Evolutionary conservation across 1,140 invertebrate species (phyloP).

Genomic region (Schlechtendalia chinensis): DNA sequence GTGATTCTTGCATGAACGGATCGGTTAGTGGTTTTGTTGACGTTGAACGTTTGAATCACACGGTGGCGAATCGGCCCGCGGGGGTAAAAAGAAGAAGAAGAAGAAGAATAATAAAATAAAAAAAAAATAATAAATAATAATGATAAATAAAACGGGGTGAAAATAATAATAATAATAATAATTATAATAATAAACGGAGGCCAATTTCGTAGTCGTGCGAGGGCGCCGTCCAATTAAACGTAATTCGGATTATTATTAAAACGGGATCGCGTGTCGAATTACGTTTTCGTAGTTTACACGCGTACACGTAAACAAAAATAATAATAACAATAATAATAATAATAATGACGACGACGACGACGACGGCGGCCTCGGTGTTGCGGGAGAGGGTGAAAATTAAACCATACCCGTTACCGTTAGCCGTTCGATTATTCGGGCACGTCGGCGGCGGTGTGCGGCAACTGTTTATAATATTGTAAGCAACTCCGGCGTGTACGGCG

Average conservation of each 20-base stretch:
- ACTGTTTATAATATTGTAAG: background rate
- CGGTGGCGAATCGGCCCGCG: background rate
- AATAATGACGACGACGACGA: constrained; percentile 13
- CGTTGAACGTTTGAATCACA: too few species aligned
- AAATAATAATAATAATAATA: too few species aligned
- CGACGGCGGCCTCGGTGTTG: background rate
- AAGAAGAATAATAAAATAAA: too few species aligned
- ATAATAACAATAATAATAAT: constrained; percentile 19
- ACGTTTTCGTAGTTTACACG: background rate
- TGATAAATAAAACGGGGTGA: constrained; percentile 10
- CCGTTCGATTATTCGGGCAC: background rate
- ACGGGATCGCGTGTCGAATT: constrained; percentile 47
- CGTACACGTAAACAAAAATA: background rate
- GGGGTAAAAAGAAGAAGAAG: too few species aligned
- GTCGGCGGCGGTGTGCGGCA: background rate
- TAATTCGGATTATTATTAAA: constrained; percentile 49
- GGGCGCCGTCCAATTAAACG: constrained; percentile 47
- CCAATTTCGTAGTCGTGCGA: constrained; percentile 26
- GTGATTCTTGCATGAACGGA: too few species aligned
- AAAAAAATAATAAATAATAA: too few species aligned
- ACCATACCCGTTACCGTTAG: background rate
- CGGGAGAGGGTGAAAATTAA: constrained; percentile 46
- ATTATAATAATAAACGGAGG: background rate
- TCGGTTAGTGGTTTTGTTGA: too few species aligned
- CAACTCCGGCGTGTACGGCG: background rate